Evolutionary conservation across 2,888 invertebrate genomes (phyloP), one percentile per base, ranked within the genome.

Genomic region (Crossocerus cetratus): DNA sequence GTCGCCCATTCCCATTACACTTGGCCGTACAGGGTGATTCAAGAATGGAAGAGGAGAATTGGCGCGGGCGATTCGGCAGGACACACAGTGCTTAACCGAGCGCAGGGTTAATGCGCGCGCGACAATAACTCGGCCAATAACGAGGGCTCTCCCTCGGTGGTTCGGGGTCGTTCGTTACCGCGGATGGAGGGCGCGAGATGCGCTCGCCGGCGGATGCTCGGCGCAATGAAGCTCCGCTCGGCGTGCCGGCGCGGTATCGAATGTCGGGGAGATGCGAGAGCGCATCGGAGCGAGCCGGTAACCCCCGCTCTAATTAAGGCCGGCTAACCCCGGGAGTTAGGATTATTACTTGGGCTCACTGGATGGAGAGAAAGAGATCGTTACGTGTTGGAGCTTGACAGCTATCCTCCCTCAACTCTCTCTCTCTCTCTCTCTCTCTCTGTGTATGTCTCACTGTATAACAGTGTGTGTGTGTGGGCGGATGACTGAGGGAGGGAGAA

Each of bases 241-340:
- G 67, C 79, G 71, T 75, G 77, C 76, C 77, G 71, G 70, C 72
- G 62, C 75, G 62, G 76, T 82, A 83, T 80, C 84, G 82, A 84
- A 86, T 84, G 81, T 32, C 32, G 80, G 72, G 72, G 80, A 80
- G 77, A 84, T 80, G 84, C 81, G 82, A 82, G 32, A 32, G 32
- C 83, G 81, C 83, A 81, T 84, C 77, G 81, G 74, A 65, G 76
- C 85, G 74, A 85, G 81, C 84, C 83, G 78, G 84, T 83, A 84
- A 86, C 83, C 87, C 85, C 83, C 81, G 87, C 86, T 86, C 88
- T 88, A 89, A 89, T 89, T 89, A 88, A 89, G 87, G 87, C 77
- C 82, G 75, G 85, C 88, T 86, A 87, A 87, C 32, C 85, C 84
- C 83, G 86, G 86, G 86, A 89, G 88, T 87, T 87, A 86, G 88